phyloP scores from a whole-genome alignment of 2,113 vertebrate genomes.

The Choloepus hoffmanni region DNA sequence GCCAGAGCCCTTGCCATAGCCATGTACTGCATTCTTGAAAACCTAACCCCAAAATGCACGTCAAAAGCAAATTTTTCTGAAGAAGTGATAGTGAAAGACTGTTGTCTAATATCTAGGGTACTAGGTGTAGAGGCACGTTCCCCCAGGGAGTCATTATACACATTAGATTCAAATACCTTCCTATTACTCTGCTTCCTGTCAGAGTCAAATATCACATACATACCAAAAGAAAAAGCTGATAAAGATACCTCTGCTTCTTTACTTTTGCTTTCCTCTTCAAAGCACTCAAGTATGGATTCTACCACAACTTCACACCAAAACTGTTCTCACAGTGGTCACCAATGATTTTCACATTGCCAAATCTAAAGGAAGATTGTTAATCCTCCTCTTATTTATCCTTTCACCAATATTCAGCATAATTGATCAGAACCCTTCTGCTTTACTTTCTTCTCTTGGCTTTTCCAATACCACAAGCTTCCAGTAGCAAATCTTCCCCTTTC shows the following conservation, averaged over 20 bases:
- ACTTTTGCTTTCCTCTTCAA: background rate
- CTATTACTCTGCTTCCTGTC: constrained; percentile 1
- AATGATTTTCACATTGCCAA: background rate
- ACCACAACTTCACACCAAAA: background rate
- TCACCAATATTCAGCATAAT: background rate
- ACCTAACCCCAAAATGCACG: background rate
- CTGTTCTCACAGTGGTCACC: background rate
- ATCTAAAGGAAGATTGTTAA: background rate
- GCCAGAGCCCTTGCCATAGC: background rate
- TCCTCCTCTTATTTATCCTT: background rate
- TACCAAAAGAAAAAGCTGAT: background rate
- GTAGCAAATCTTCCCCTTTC: background rate
- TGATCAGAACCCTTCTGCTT: background rate
- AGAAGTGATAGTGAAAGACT: background rate
- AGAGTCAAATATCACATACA: background rate
- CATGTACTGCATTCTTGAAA: background rate
- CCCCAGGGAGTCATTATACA: background rate
- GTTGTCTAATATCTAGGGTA: background rate
- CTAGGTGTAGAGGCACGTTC: background rate
- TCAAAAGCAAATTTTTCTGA: background rate
- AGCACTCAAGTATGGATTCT: background rate
- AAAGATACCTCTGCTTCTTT: background rate
- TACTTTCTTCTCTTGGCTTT: background rate
- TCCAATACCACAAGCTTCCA: background rate
- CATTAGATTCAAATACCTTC: constrained; percentile 9